Conservation (phyloP, 2,797 vertebrate genomes). For the Cyprinodon diabolis region DNA sequence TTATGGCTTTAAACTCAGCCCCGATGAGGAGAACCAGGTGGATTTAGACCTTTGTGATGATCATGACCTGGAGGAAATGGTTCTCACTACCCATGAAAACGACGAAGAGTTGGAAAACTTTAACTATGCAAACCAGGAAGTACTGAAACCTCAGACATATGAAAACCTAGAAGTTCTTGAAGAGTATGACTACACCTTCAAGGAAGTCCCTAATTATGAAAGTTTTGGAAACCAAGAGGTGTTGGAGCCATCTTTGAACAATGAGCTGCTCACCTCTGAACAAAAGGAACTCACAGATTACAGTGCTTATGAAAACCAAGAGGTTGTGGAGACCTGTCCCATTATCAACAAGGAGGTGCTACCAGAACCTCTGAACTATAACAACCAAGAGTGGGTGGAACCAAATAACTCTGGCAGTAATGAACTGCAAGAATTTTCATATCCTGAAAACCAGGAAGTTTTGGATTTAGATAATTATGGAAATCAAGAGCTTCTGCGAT, state of each 20-base stretch:
- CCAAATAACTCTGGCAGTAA: constrained; percentile 21
- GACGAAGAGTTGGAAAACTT: constrained; percentile 38
- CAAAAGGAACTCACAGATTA: constrained; percentile 52
- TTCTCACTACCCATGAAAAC: constrained; percentile 31
- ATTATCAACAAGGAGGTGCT: constrained; percentile 15
- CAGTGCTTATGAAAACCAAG: constrained; percentile 52
- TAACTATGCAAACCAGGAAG: constrained; percentile 52
- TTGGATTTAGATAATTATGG: constrained; percentile 36
- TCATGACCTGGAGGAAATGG: constrained; percentile 39
- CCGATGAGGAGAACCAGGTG: constrained; percentile 70
- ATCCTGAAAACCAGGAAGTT: constrained; percentile 61
- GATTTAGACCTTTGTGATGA: constrained; percentile 46
- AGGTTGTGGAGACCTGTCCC: constrained; percentile 43
- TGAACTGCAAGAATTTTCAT: constrained; percentile 35
- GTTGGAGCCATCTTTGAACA: constrained; percentile 32
- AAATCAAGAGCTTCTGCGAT: constrained; percentile 47
- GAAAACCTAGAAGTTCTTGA: constrained; percentile 68
- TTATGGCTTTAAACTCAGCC: constrained; percentile 75
- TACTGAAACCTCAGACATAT: constrained; percentile 30
- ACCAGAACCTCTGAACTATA: constrained; percentile 27
- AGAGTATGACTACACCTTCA: constrained; percentile 35
- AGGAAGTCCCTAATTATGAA: constrained; percentile 32
- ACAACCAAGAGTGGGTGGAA: constrained; percentile 56
- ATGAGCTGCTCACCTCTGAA: constrained; percentile 20
- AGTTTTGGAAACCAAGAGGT: constrained; percentile 56